phyloP scores from a whole-genome alignment of 2,113 vertebrate genomes.

The Pseudonaja textilis region DNA sequence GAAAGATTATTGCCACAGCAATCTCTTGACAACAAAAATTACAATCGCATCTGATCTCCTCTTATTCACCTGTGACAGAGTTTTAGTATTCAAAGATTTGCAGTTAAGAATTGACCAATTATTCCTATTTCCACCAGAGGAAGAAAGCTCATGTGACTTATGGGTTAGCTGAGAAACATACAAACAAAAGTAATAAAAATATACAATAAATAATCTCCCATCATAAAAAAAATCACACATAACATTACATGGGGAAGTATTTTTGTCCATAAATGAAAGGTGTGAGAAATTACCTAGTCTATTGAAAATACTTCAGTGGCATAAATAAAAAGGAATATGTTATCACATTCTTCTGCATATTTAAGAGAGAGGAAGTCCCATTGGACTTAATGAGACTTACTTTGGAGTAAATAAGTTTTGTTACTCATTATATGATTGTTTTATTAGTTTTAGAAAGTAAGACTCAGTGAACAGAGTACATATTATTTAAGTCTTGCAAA shows the following conservation, averaged over 20 bases:
- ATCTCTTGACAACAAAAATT: not conserved
- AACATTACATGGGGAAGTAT: not conserved
- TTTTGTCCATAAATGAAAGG: slow-evolving; percentile 9
- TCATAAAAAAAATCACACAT: not conserved
- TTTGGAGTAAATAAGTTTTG: not conserved
- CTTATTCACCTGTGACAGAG: not conserved
- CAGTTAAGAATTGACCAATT: not conserved
- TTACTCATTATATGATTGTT: not conserved
- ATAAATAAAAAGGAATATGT: not conserved
- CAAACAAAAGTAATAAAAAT: not conserved
- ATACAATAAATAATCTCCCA: not conserved
- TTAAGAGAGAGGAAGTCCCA: not conserved
- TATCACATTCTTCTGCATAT: not conserved
- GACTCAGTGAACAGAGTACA: not conserved
- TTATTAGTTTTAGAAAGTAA: not conserved
- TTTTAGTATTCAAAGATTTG: not conserved
- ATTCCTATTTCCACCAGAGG: not conserved
- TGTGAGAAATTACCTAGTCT: not conserved
- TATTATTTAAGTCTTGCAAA: not conserved
- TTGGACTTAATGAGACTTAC: not conserved
- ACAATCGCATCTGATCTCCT: not conserved
- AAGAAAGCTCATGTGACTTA: not conserved
- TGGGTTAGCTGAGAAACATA: not conserved
- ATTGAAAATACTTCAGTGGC: rapidly evolving
- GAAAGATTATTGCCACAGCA: not conserved